These are phyloP conservation scores for Meriones psammophilus DNA, from an alignment of 2,797 vertebrate species.

Conservation along the genomic window DNA sequence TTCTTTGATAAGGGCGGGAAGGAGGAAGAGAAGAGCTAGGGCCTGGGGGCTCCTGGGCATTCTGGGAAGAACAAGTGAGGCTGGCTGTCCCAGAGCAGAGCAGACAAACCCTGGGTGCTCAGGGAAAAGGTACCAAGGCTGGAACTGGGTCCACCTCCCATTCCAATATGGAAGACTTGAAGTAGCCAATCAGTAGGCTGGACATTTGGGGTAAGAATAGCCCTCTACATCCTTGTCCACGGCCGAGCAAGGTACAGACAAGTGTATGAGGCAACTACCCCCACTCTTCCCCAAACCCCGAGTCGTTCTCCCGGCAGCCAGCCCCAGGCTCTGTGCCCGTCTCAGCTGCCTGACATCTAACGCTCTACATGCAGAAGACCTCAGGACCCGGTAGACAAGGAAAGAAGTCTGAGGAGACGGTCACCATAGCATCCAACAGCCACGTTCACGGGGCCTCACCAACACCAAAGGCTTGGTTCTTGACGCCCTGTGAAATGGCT, in stretches of 20 bases:
- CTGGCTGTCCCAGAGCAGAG: neutral
- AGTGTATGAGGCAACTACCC: neutral
- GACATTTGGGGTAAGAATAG: neutral
- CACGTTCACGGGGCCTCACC: fast-evolving
- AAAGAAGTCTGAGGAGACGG: neutral
- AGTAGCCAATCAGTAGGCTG: neutral
- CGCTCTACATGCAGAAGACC: too few relatives aligned
- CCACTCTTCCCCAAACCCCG: neutral
- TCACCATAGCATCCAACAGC: fast-evolving
- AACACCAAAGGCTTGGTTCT: neutral
- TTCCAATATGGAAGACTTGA: neutral
- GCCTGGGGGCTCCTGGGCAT: neutral
- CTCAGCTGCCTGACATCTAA: neutral
- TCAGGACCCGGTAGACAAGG: fast-evolving
- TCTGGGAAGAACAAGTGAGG: neutral
- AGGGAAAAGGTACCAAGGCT: neutral
- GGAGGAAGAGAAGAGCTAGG: neutral
- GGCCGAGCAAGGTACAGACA: neutral
- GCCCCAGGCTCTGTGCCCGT: neutral
- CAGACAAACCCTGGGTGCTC: neutral
- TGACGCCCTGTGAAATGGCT: neutral
- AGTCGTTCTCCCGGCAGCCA: neutral
- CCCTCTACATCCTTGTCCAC: too few relatives aligned
- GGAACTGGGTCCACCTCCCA: neutral
- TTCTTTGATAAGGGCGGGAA: neutral